These are phyloP conservation scores for Tenthredo livida DNA, from an alignment of 2,888 invertebrate species.

Conservation along the genomic window DNA sequence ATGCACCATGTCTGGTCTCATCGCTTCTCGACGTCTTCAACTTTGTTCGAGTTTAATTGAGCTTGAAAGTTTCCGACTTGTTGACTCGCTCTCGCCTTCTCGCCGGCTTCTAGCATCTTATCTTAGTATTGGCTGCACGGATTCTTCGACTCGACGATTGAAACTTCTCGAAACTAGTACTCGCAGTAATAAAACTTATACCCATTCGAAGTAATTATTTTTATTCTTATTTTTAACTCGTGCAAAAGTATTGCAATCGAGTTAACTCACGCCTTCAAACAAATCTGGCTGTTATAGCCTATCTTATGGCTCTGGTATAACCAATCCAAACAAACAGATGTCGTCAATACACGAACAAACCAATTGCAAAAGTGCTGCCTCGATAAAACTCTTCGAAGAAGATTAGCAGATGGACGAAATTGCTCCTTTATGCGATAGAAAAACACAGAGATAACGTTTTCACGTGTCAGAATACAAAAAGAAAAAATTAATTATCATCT, in stretches of 20 bases:
- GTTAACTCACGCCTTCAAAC: neutral
- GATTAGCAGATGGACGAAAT: neutral
- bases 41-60: conserved; percentile 72
- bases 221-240: neutral
- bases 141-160: conserved; percentile 7
- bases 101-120: conserved; percentile 33
- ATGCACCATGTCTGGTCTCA: conserved; percentile 57
- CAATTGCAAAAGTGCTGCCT: neutral
- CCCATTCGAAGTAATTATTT: conserved; percentile 23
- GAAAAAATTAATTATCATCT: neutral
- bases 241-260: neutral
- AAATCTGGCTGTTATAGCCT: neutral
- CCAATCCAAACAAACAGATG: neutral
- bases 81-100: conserved; percentile 60
- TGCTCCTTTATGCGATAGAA: neutral
- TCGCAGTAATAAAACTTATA: neutral
- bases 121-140: conserved; percentile 26
- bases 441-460: neutral
- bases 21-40: conserved; percentile 64
- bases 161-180: conserved; percentile 17
- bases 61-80: conserved; percentile 71
- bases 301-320: neutral
- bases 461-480: neutral
- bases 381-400: neutral
- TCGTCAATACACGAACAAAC: neutral